phyloP scores from a whole-genome alignment of 1,140 invertebrate genomes.

The Diabrotica undecimpunctata region DNA sequence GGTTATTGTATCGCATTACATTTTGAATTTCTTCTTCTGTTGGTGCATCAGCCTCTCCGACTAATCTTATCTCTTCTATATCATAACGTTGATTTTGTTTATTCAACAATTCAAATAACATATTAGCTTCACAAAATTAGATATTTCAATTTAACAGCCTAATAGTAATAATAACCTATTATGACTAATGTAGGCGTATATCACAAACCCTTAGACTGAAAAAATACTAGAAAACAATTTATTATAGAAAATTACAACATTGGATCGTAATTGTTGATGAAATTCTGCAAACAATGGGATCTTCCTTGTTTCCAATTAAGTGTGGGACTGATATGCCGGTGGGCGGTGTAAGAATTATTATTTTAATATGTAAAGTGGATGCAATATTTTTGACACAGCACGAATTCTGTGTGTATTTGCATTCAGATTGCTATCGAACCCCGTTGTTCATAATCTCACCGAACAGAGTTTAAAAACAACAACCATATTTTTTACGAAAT shows the following conservation, averaged over 20 bases:
- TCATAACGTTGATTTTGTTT: too few relatives aligned
- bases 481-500: conserved; percentile 3
- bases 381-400: conserved; percentile 13
- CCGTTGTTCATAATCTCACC: background rate
- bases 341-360: conserved; percentile 10
- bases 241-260: background rate
- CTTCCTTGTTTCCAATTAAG: conserved; percentile 14
- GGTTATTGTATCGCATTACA: too few relatives aligned
- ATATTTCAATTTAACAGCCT: too few relatives aligned
- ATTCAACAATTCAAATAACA: too few relatives aligned
- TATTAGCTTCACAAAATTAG: too few relatives aligned
- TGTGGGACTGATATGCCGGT: conserved; percentile 8
- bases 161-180: too few relatives aligned
- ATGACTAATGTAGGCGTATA: too few relatives aligned
- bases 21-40: too few relatives aligned
- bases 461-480: background rate
- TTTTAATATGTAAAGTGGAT: conserved; percentile 13
- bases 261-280: conserved; percentile 12
- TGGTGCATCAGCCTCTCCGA: too few relatives aligned
- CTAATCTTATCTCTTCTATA: too few relatives aligned
- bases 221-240: background rate
- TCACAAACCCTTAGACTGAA: background rate
- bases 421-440: conserved; percentile 10
- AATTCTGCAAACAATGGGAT: conserved; percentile 10
- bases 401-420: conserved; percentile 12